Evolutionary conservation across 2,888 invertebrate species (phyloP).

Genomic region (Amaurobius ferox): DNA sequence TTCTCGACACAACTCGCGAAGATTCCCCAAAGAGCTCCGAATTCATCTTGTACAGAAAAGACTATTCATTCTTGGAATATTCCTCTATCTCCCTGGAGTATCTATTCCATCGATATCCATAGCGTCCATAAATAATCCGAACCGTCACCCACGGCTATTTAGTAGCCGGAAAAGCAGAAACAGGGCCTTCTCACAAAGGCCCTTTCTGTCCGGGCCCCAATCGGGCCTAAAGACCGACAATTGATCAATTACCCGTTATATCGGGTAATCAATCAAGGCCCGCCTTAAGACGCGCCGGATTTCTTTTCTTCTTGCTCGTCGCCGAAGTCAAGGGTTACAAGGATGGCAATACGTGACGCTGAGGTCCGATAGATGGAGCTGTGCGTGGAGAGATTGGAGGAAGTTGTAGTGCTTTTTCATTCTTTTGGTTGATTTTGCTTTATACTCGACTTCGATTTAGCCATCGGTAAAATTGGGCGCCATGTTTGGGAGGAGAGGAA

Average conservation of each 20-base stretch:
- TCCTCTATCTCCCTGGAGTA: neutral
- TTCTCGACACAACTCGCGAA: neutral
- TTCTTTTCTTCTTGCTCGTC: conserved; percentile 10
- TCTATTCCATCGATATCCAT: conserved; percentile 11
- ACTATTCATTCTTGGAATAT: conserved; percentile 8
- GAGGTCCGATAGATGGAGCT: conserved; percentile 27
- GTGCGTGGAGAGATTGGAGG: conserved; percentile 13
- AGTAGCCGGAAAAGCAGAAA: conserved; percentile 40
- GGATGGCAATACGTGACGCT: neutral
- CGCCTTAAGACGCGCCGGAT: conserved; percentile 26
- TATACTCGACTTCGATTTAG: neutral
- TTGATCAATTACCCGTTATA: conserved; percentile 64
- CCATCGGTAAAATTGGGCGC: conserved; percentile 28
- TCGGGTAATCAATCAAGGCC: conserved; percentile 44
- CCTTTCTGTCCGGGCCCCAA: conserved; percentile 31
- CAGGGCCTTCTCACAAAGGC: conserved; percentile 25
- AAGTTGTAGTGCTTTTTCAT: conserved; percentile 30
- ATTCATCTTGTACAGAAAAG: conserved; percentile 18
- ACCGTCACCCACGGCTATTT: conserved; percentile 39
- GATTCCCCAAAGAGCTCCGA: neutral
- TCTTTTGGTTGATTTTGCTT: neutral
- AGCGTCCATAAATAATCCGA: conserved; percentile 29
- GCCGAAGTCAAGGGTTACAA: conserved; percentile 47
- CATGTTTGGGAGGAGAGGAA: conserved; percentile 21
- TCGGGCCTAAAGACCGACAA: conserved; percentile 44